Percentiles rank a stretch among this genome's conserved stretches.
phyloP scores from a whole-genome alignment of 2,113 vertebrate genomes.

The Pycnonotus jocosus region DNA sequence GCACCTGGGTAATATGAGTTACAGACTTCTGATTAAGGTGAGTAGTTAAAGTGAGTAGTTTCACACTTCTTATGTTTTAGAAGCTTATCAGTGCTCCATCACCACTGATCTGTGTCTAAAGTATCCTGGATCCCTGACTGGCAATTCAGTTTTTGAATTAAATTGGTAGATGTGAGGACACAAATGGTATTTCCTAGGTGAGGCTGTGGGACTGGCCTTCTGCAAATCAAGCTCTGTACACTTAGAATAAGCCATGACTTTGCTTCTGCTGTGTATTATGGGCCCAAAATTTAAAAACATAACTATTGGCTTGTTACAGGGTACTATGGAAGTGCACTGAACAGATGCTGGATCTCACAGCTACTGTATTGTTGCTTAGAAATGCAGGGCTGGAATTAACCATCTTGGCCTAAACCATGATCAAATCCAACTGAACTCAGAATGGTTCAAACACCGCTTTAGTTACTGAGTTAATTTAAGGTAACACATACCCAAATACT shows the following conservation, averaged over 20 bases:
- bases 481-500: neutral
- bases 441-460: neutral
- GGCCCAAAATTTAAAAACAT: neutral
- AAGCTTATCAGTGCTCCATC: neutral
- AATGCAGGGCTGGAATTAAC: neutral
- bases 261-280: neutral
- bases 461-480: neutral
- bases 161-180: neutral
- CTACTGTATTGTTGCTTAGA: neutral
- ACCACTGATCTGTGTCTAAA: neutral
- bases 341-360: neutral
- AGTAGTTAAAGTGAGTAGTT: neutral
- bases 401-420: neutral
- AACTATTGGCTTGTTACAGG: neutral
- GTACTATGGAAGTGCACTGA: neutral
- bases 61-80: neutral
- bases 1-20: neutral
- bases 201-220: neutral
- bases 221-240: neutral
- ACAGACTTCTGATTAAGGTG: neutral
- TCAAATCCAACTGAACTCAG: neutral
- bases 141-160: neutral
- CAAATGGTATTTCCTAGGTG: neutral
- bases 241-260: neutral
- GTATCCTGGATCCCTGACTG: neutral